Base-by-base conservation (phyloP, 2,113 vertebrate species). In the Pholis gunnellus region DNA sequence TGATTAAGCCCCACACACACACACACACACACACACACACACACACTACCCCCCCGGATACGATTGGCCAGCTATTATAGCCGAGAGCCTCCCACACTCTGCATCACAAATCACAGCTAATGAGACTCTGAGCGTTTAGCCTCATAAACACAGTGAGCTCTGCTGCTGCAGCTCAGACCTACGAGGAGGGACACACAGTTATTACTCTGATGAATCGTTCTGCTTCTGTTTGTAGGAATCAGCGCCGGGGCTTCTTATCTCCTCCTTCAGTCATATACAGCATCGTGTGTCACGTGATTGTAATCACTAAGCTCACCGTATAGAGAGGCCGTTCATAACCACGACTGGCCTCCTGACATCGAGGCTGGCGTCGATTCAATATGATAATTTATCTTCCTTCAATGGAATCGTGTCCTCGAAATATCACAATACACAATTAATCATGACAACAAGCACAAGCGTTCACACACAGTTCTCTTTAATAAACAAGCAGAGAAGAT, bases 21-120 rank as follows among this genome's bases (percentile, higher is more conserved):
- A 31, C 29, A 31, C 29, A 31, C 29, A 31, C 29, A 31, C 29
- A 31, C 29, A 31, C 29, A 31, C 29, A 31, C 29, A 31, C 29
- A 31, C 29, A 31, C 29, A 31, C 3, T 15, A 34, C 4, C 44
- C 13, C 44, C 78, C 56, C 20, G 61, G 84, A 89, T 87, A 76
- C 75, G 72, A 89, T 40, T 89, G 81, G 83, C 73, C 57, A 20
- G 80, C 82, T 79, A 75, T 89, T 84, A 40, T 83, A 83, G 82
- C 78, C 40, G 11, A 87, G 64, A 75, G 74, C 88, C 83, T 86
- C 83, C 72, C 83, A 71, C 85, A 70, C 81, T 79, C 48, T 70
- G 70, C 13, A 83, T 87, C 85, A 87, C 89, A 85, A 90, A 90
- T 92, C 91, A 91, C 81, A 67, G 86, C 79, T 93, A 90, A 93